Evolutionary conservation across 2,113 vertebrate species (phyloP), one percentile per base, ranked within the genome.

Genomic region (Hydropotes inermis): DNA sequence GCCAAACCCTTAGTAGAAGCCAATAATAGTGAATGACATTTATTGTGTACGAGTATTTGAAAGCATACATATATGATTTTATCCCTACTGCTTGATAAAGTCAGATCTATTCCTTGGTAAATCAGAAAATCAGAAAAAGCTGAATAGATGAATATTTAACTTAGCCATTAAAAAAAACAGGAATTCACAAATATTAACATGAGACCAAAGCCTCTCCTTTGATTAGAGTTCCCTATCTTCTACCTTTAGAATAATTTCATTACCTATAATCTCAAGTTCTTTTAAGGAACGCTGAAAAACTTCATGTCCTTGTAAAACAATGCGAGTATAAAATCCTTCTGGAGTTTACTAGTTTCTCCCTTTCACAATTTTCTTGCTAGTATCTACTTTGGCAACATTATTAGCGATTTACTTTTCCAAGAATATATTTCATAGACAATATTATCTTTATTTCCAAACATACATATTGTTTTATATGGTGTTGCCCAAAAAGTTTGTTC

Each of bases 111-210:
- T 89, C 30, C 10, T 97, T 89, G n/a, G 14, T 93, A 67, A 81
- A 28, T 78, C 50, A 95, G 27, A 47, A 96, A 89, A 93, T 28
- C 36, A 96, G 54, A 82, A 92, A 83, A 83, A 97, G 52, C 25
- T 0, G 70, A 93, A 28, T 5, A 23, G 8, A 7, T n/a, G 64
- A 94, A 3, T 28, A 95, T 87, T 91, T 82, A 95, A 84, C 60
- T 76, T 84, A 57, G 50, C 52, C n/a, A 36, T 57, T 10, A 45
- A 43, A 84, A n/a, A 30, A 2, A 83, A 45, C 30, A 76, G 23
- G 67, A 57, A 89, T 55, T 89, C 12, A 76, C n/a, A 87, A 76
- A 52, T 85, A 76, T 82, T 83, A 11, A 88, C 13, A 43, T 43
- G 39, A 91, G 30, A 89, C 25, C 23, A 91, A 58, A 12, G 9